phyloP scores from a whole-genome alignment of 1,140 invertebrate genomes.

The Parasteatoda tepidariorum region DNA sequence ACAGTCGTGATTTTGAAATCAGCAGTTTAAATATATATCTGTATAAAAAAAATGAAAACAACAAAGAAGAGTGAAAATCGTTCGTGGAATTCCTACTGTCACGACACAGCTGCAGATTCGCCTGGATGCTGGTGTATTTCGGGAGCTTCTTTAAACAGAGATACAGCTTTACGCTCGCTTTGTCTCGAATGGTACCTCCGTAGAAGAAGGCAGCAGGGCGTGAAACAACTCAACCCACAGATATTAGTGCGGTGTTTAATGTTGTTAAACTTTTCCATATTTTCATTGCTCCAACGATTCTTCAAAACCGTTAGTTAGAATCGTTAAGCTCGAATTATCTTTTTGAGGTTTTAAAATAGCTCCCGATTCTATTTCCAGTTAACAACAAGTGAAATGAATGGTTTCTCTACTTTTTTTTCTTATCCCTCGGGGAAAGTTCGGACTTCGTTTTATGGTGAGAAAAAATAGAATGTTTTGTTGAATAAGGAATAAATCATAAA shows the following conservation, averaged over 20 bases:
- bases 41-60: background rate
- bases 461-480: background rate
- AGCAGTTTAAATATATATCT: background rate
- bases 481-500: background rate
- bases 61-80: background rate
- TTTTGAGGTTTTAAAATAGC: background rate
- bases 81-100: background rate
- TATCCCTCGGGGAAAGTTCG: background rate
- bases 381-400: too few relatives aligned
- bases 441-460: background rate
- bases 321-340: background rate
- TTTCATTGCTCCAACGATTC: background rate
- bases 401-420: background rate
- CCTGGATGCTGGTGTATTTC: conserved; percentile 38
- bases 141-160: conserved; percentile 3
- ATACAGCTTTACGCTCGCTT: conserved; percentile 32
- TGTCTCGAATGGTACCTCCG: conserved; percentile 4
- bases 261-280: background rate
- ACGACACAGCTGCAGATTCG: conserved; percentile 16
- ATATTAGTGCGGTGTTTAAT: conserved; percentile 34
- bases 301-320: conserved; percentile 9
- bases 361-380: too few relatives aligned
- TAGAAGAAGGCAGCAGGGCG: conserved; percentile 15
- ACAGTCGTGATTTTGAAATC: background rate
- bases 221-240: conserved; percentile 33